phyloP scores from a whole-genome alignment of 2,888 invertebrate species.

The Xanthorhoe spadicearia region DNA sequence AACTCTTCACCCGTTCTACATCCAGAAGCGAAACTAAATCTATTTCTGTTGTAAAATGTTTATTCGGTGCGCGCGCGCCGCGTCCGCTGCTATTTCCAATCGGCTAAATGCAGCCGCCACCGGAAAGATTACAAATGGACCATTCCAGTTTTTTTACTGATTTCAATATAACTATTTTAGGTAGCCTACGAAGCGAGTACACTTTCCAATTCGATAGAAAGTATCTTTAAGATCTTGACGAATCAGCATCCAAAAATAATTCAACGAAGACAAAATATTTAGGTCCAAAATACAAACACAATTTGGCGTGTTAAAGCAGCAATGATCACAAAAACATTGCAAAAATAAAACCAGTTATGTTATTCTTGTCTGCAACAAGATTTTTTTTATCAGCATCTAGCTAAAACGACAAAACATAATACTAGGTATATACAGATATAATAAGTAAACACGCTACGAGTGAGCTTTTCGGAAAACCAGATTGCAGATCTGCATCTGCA shows the following conservation, averaged over 20 bases:
- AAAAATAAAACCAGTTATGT: neutral
- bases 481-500: neutral
- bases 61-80: slow-evolving; percentile 64
- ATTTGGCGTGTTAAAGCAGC: neutral
- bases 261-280: too few species aligned
- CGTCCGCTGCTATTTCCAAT: slow-evolving; percentile 70
- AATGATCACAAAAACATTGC: neutral
- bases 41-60: slow-evolving; percentile 72
- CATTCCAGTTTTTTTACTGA: slow-evolving; percentile 46
- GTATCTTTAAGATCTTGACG: neutral
- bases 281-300: neutral
- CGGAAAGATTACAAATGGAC: slow-evolving; percentile 64
- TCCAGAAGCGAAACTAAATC: slow-evolving; percentile 63
- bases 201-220: neutral
- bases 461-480: neutral
- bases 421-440: neutral
- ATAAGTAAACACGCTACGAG: neutral
- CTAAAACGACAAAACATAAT: neutral
- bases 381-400: neutral
- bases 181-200: neutral
- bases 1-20: slow-evolving; percentile 68
- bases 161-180: slow-evolving; percentile 4
- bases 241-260: neutral
- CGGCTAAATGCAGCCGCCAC: slow-evolving; percentile 73
- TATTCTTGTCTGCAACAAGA: neutral